These are phyloP conservation scores for Formicarius rufipectus DNA, from an alignment of 2,113 vertebrate species.

Conservation along the genomic window DNA sequence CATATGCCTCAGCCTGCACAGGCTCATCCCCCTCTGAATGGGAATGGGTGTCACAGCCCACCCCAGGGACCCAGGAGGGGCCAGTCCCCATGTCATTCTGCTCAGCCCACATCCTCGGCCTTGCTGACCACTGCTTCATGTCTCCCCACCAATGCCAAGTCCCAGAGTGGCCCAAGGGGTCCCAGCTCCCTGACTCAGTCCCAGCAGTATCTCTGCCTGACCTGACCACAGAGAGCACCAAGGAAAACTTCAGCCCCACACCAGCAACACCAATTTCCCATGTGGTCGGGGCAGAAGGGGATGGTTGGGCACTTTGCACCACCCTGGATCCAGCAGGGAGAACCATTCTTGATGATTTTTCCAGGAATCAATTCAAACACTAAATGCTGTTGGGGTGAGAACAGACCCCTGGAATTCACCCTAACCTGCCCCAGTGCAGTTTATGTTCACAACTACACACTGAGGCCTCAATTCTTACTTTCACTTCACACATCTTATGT, in stretches of 20 bases:
- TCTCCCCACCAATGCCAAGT: fast-evolving
- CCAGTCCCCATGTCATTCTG: fast-evolving
- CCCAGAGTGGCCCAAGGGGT: neutral
- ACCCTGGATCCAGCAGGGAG: neutral
- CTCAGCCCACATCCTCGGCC: fast-evolving
- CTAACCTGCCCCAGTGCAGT: neutral
- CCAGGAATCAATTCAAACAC: neutral
- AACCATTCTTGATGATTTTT: neutral
- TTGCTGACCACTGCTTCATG: fast-evolving
- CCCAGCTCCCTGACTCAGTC: neutral
- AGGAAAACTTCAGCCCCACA: neutral
- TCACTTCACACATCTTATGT: fast-evolving
- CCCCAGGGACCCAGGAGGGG: neutral
- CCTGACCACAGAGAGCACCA: neutral
- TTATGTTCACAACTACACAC: neutral
- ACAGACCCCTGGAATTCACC: neutral
- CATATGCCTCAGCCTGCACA: neutral
- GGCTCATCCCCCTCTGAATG: fast-evolving
- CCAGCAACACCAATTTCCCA: fast-evolving
- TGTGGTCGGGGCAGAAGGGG: fast-evolving
- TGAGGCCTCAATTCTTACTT: neutral
- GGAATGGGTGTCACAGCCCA: fast-evolving
- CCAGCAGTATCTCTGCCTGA: neutral
- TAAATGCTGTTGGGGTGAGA: neutral
- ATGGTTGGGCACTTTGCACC: neutral